Evolutionary conservation across 2,888 invertebrate species (phyloP), one percentile per base, ranked within the genome.

Genomic region (Anorthoa munda): DNA sequence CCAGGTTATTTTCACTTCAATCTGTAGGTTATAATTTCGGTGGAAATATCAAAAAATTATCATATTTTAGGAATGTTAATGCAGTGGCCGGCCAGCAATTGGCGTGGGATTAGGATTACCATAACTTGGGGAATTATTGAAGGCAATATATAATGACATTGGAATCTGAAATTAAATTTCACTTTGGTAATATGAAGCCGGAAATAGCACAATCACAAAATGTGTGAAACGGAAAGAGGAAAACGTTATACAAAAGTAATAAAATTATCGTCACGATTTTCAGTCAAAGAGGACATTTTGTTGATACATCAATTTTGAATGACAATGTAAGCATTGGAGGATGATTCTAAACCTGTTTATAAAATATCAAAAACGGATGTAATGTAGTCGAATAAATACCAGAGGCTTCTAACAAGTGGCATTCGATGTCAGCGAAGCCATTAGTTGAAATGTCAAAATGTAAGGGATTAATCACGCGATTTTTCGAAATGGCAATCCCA

Each of bases 71-170:
- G 78, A 66, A 82, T 72, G 72, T 72, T 80, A 77, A 82, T 82
- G 72, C 72, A 68, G 61, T 77, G 51, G 61, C 61, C 58, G 72
- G 55, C 77, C 72, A 65, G 77, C 72, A 68, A 80, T 80, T 68
- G 80, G 78, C 66, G 58, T 59, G 64, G 69, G 69, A 81, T 81
- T 81, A 77, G 81, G 74, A 84, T 84, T 81, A 75, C 69, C 77
- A 81, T 84, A 83, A 81, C 81, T 83, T 75, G 63, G 78, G 72
- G 72, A 77, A 65, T 81, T 82, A 82, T 83, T 77, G 71, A 70
- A 77, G 64, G 80, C 72, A 75, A 80, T 80, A 77, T 80, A 72
- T 80, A 79, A 66, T 69, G 64, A 66, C 58, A 75, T 69, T 79
- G 46, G 75, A 61, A 79, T 61, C 56, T 55, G 72, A 77, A 66